Evolutionary conservation across 2,888 invertebrate species (phyloP), one percentile per base, ranked within the genome.

Genomic region (Cephus spinipes): DNA sequence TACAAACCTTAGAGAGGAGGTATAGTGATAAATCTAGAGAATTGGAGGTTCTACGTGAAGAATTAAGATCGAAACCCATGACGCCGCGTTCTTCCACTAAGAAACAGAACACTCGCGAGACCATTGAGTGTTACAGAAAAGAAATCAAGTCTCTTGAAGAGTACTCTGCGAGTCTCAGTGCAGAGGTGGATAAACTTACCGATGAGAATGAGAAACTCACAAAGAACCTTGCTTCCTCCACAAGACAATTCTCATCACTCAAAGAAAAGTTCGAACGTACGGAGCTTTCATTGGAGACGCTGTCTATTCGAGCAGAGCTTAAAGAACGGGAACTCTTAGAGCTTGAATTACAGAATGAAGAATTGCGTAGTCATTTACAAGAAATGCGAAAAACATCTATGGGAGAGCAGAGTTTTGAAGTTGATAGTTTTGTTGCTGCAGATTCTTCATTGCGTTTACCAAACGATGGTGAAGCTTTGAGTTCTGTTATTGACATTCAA

Each of bases 61-160:
- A 93, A 80, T 55, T 55, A 23, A 83, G 90, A 55, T 76, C 85
- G 9, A 85, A 85, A 30, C 82, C 91, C 36, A 89, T 86, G 0
- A 89, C 89, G 0, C 89, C 90, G 4, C 86, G 89, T 69, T 90
- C 92, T 0, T 88, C 90, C 74, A 88, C 86, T 74, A 90, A 91
- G 77, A 87, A 88, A 69, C 86, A 84, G 71, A 84, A 87, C 71
- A 80, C 81, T 4, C 82, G 80, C 68, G 86, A 90, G 74, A 81
- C 85, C 34, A 89, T 91, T 73, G 87, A 87, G 31, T 85, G 90
- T 73, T 89, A 92, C 69, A 88, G 89, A 36, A 92, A 91, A 34
- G 94, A 94, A 87, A 90, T 95, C 55, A 91, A 93, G 78, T 92
- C 92, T 78, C 88, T 94, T 69, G 94, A 95, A 85, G 90, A 92